A percentile compares a stretch with the other conserved stretches of the same genome.
Conservation (phyloP, 2,888 invertebrate species). For the Hyposoter dolosus region DNA sequence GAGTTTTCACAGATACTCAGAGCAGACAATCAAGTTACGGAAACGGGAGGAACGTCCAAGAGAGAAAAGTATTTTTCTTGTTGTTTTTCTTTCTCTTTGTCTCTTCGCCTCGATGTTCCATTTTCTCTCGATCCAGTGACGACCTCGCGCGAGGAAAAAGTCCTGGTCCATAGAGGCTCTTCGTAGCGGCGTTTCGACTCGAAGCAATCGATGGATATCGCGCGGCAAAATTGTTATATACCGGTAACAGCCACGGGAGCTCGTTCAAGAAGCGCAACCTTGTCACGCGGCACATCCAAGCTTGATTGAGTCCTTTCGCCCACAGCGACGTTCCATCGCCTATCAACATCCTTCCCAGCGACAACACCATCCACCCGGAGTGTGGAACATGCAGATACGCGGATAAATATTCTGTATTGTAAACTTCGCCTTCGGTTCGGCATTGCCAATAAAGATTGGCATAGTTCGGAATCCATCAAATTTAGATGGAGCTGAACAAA, state of each 20-base stretch:
- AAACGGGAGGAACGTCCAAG: not conserved
- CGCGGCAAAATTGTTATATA: slow-evolving; percentile 26
- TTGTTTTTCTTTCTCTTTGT: not conserved
- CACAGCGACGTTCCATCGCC: slow-evolving; percentile 64
- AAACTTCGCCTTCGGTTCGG: not conserved
- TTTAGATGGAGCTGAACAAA: not conserved
- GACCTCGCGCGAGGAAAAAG: not conserved
- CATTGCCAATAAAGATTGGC: not conserved
- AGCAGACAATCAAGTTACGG: slow-evolving; percentile 1
- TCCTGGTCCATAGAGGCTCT: not conserved
- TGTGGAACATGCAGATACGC: slow-evolving; percentile 5
- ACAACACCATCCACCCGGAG: not conserved
- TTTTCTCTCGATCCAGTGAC: not conserved
- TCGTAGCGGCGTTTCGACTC: slow-evolving; percentile 6
- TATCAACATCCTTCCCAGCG: slow-evolving; percentile 55
- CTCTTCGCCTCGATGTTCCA: not conserved
- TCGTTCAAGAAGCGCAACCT: slow-evolving; percentile 50
- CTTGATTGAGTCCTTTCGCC: slow-evolving; percentile 67
- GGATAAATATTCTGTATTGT: slow-evolving; percentile 23
- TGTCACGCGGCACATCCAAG: slow-evolving; percentile 43
- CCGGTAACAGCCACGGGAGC: slow-evolving; percentile 31
- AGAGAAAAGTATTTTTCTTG: not conserved
- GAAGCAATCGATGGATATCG: slow-evolving; percentile 7
- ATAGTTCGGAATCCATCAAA: slow-evolving; percentile 21
- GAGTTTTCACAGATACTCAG: not conserved